These are phyloP conservation scores for Triplophysa bombifrons DNA, from an alignment of 2,797 vertebrate species.

Conservation along the genomic window DNA sequence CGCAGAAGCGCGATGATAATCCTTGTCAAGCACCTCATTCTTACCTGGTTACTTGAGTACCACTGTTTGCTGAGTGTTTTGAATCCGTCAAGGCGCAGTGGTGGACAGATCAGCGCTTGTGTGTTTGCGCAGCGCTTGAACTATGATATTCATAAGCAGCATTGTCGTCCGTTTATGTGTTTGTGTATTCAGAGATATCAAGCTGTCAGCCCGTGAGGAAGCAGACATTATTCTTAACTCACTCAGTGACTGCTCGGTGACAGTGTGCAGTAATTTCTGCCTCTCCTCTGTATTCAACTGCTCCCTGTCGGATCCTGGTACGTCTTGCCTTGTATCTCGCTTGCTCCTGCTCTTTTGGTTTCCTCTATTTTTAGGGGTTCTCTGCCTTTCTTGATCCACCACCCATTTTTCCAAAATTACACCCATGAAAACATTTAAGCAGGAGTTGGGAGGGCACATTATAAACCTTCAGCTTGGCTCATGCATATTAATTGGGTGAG, in stretches of 20 bases:
- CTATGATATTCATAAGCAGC: conserved; percentile 49
- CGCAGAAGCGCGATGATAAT: conserved; percentile 13
- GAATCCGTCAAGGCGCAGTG: conserved; percentile 25
- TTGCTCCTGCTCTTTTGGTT: neutral
- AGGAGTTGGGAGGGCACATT: neutral
- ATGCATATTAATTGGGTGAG: neutral
- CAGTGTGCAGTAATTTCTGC: conserved; percentile 29
- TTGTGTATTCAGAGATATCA: conserved; percentile 48
- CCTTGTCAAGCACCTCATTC: conserved; percentile 11
- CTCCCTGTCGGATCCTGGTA: conserved; percentile 27
- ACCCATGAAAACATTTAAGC: neutral
- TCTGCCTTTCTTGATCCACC: neutral
- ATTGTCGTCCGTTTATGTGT: conserved; percentile 37
- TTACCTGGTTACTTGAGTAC: conserved; percentile 40
- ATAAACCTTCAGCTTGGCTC: neutral
- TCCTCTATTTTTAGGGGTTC: neutral
- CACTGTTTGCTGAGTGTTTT: conserved; percentile 3
- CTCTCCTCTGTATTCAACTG: conserved; percentile 7
- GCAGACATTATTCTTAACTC: conserved; percentile 57
- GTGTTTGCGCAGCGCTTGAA: conserved; percentile 25
- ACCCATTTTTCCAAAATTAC: conserved; percentile 5
- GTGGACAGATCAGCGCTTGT: conserved; percentile 39
- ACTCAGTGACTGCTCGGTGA: conserved; percentile 43
- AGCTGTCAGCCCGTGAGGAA: conserved; percentile 52
- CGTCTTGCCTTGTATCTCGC: neutral